phyloP scores from a whole-genome alignment of 1,140 invertebrate species.

The Microvelia longipes region DNA sequence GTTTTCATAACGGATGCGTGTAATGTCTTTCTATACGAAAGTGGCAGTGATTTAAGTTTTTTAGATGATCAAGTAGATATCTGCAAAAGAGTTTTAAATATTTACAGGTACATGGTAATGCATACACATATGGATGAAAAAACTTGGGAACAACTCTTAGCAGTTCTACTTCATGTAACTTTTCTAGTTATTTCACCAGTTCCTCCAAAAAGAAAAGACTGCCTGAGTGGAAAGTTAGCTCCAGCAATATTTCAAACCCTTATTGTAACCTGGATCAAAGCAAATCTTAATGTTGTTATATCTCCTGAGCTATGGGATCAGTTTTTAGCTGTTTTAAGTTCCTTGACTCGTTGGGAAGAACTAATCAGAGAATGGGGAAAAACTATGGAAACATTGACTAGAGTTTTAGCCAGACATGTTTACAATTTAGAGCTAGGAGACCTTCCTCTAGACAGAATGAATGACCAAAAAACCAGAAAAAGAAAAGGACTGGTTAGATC shows the following conservation, averaged over 20 bases:
- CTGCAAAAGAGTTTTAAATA: constrained; percentile 89
- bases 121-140: constrained; percentile 79
- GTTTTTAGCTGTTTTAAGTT: constrained; percentile 73
- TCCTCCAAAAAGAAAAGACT: constrained; percentile 53
- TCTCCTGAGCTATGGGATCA: constrained; percentile 83
- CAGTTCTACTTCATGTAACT: constrained; percentile 83
- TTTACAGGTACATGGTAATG: constrained; percentile 95
- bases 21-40: constrained; percentile 76
- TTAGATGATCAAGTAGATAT: constrained; percentile 86
- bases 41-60: constrained; percentile 34
- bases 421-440: constrained; percentile 84
- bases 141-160: constrained; percentile 80
- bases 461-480: constrained; percentile 59
- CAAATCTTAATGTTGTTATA: constrained; percentile 85
- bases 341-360: constrained; percentile 86
- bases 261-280: constrained; percentile 96
- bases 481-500: constrained; percentile 20
- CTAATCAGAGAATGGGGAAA: constrained; percentile 95
- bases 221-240: constrained; percentile 67
- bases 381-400: constrained; percentile 88
- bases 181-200: constrained; percentile 69
- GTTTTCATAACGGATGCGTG: constrained; percentile 90
- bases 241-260: constrained; percentile 86
- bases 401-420: constrained; percentile 80
- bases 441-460: constrained; percentile 67